Base-by-base conservation (phyloP, 2,113 vertebrate genomes). In the Mastomys coucha region DNA sequence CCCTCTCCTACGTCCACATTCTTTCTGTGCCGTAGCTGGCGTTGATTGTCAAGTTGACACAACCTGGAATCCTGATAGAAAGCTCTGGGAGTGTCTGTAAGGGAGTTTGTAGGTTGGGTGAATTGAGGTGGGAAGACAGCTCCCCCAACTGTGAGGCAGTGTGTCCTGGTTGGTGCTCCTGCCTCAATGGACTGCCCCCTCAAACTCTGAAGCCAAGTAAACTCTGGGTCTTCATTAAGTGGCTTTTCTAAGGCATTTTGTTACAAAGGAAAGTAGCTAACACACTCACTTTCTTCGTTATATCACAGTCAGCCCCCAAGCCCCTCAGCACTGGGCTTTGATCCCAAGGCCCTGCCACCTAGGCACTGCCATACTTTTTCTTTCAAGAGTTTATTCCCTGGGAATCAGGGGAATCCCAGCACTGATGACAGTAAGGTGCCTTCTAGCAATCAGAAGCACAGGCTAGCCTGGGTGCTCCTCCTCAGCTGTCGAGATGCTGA, bases 371-470 rank as follows among this genome's bases (percentile, higher is more conserved):
- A 90, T 53, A 39, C 49, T 12, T 67, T 58, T 63, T 42, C 84
- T 51, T 39, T 56, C 36, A n/a, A 56, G 67, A 12, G 24, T 24
- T 75, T 92, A 19, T 65, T 60, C 31, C 26, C 19, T 60, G 58
- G 42, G 9, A 24, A 58, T 80, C 26, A 7, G 56, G 22, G 65
- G n/a, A 91, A 89, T 12, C 1, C 73, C 70, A 90, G 75, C 70
- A 14, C 63, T 75, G 69, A 72, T 53, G 51, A 88, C 17, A 63
- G 22, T 70, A 65, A 92, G 78, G 69, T 89, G 28, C 36, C 51
- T 88, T 67, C 92, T 88, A 70, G 77, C 88, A 96, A 96, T 84
- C 56, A 75, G 89, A 70, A 94, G 28, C 92, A 51, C 36, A 14
- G 19, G 19, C 53, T n/a, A 58, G 28, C 56, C 5, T 65, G 45